Percentiles rank a stretch among this genome's conserved stretches.
phyloP scores from a whole-genome alignment of 2,888 invertebrate genomes.

The Brenthis daphne region DNA sequence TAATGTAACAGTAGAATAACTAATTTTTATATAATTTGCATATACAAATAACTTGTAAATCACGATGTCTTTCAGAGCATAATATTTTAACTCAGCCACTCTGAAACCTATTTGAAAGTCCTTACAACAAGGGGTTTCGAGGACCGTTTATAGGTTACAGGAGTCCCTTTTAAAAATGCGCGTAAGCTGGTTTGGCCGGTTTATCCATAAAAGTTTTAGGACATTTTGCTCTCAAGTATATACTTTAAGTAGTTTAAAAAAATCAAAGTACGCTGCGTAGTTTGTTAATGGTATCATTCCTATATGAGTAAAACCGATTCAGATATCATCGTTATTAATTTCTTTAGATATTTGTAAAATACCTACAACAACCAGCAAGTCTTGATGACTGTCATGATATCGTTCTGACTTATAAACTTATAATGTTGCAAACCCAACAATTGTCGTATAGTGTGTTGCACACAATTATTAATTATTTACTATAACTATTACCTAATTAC shows the following conservation, averaged over 20 bases:
- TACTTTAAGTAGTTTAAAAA: not conserved
- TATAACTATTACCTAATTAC: too few relatives aligned
- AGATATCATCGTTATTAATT: too few relatives aligned
- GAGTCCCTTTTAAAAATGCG: constrained; percentile 28
- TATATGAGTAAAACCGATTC: too few relatives aligned
- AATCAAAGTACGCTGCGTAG: not conserved
- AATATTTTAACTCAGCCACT: constrained; percentile 5
- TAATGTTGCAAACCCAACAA: too few relatives aligned
- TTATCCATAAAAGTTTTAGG: constrained; percentile 19
- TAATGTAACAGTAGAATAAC: too few relatives aligned
- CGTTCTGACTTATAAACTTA: too few relatives aligned
- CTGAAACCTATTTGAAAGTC: constrained; percentile 6
- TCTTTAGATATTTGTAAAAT: too few relatives aligned
- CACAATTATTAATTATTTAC: too few relatives aligned
- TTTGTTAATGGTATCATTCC: not conserved
- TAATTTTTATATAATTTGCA: not conserved
- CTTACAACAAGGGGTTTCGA: constrained; percentile 5
- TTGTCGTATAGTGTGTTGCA: too few relatives aligned
- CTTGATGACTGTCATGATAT: too few relatives aligned
- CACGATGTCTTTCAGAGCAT: not conserved
- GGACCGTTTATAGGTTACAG: constrained; percentile 13
- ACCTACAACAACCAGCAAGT: too few relatives aligned
- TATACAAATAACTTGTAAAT: not conserved
- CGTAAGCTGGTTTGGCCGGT: constrained; percentile 32
- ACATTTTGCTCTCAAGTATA: constrained; percentile 7